Evolutionary conservation across 2,113 vertebrate genomes (phyloP).

Genomic region (Percopsis transmontana): DNA sequence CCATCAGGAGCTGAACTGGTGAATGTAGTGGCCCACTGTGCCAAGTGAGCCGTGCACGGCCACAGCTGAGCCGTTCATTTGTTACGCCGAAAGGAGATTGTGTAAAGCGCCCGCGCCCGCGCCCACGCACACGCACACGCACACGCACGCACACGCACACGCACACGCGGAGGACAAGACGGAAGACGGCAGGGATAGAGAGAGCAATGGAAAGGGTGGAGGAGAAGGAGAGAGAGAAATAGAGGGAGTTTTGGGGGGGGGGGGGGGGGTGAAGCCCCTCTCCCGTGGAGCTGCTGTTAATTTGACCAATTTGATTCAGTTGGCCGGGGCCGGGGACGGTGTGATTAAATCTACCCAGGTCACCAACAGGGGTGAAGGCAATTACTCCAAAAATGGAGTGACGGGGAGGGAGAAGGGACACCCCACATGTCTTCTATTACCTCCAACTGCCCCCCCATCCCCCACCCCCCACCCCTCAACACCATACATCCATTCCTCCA

Average conservation of each 20-base stretch:
- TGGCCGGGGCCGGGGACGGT: slow-evolving; percentile 68
- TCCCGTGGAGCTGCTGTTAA: slow-evolving; percentile 70
- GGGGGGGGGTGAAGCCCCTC: slow-evolving; percentile 46
- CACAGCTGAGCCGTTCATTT: slow-evolving; percentile 32
- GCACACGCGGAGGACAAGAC: not conserved
- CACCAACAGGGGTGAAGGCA: slow-evolving; percentile 79
- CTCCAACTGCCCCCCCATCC: not conserved
- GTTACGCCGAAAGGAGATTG: not conserved
- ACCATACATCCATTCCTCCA: not conserved
- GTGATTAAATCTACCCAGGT: slow-evolving; percentile 82
- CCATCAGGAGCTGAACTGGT: slow-evolving; percentile 35
- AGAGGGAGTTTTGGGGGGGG: not conserved
- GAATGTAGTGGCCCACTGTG: slow-evolving; percentile 50
- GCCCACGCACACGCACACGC: not conserved
- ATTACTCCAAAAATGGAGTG: slow-evolving; percentile 78
- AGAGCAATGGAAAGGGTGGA: not conserved
- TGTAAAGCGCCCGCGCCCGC: not conserved
- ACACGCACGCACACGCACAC: not conserved
- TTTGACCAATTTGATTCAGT: slow-evolving; percentile 81
- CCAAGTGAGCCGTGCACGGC: slow-evolving; percentile 43
- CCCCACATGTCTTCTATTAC: slow-evolving; percentile 46
- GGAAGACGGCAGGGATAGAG: not conserved
- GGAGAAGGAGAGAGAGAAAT: not conserved
- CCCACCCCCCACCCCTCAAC: slow-evolving; percentile 9
- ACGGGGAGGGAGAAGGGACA: slow-evolving; percentile 56